Base-by-base conservation (phyloP, 2,888 invertebrate species). In the Pherbina coryleti region DNA sequence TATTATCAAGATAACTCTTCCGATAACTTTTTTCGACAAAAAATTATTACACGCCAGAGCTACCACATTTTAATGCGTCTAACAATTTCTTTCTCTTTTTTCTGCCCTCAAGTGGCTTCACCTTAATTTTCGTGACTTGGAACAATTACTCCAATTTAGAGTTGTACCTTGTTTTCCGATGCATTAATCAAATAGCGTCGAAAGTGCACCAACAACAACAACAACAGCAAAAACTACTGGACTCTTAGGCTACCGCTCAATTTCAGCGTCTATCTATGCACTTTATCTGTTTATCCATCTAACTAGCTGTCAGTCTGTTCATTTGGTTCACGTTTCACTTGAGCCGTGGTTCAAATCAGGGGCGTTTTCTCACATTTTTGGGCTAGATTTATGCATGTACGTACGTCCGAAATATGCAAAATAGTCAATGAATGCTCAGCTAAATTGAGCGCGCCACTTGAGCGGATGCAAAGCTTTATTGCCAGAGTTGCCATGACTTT, bases 121-220 rank as follows among this genome's bases (percentile, higher is more conserved):
- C 55, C 55, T 22, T 55, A 5, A 55, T 77, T 85, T 76, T 79
- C 86, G 87, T 87, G 86, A 86, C 86, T 85, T 77, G 53, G 49
- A 66, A 84, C 87, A 86, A 87, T 87, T 86, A 87, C 84, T 86
- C 87, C 75, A 67, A 75, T 67, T 66, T 75, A 28, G 67, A 14
- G 75, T 67, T 75, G 53, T 28, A 37, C 28, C 53, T 66, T n/a
- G 53, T 75, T 75, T 55, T 66, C 67, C 34, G 53, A n/a, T 37
- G 66, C 55, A 75, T 75, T 75, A 67, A 75, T 75, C 75, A 75
- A 66, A 67, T 17, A 19, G 31, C 53, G 66, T 25, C 69, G 25
- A 37, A 28, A 31, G 11, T 34, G 53, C 71, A 71, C 53, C 25
- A 37, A 14, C 17, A 67, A 67, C 7, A 67, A 51, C 25, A 70